Percentiles rank a stretch among this genome's conserved stretches.
Evolutionary conservation across 2,888 invertebrate species (phyloP).

Genomic region (Psococerastis gibbosa): DNA sequence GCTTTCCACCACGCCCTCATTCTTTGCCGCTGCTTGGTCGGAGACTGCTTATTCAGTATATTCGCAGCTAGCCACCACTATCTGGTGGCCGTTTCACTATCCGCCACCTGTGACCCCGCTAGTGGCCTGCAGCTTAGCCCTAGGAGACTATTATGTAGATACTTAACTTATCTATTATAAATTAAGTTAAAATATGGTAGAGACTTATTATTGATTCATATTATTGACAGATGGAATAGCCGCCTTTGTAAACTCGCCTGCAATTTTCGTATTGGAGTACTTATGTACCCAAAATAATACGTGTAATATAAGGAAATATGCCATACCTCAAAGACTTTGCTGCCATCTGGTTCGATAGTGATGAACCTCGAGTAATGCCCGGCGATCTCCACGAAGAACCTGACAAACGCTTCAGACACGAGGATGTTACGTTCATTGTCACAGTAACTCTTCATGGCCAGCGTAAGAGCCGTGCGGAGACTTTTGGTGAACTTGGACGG

Average conservation of each 20-base stretch:
- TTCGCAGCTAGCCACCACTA: too few relatives aligned
- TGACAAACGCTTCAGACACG: conserved; percentile 57
- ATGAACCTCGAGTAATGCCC: conserved; percentile 47
- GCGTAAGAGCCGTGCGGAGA: conserved; percentile 36
- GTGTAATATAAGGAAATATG: conserved; percentile 8
- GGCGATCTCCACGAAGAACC: conserved; percentile 57
- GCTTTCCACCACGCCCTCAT: too few relatives aligned
- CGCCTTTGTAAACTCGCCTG: conserved; percentile 1
- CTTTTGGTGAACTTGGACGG: conserved; percentile 49
- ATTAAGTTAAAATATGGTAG: too few relatives aligned
- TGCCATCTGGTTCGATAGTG: conserved; percentile 21
- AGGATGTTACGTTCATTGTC: conserved; percentile 45
- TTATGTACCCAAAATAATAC: conserved; percentile 2
- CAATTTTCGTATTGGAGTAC: conserved; percentile 7
- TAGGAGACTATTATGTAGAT: too few relatives aligned
- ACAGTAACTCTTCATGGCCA: conserved; percentile 26
- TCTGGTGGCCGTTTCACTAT: too few relatives aligned
- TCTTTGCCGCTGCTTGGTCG: too few relatives aligned
- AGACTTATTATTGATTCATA: conserved; percentile 10
- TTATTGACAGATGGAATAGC: background rate
- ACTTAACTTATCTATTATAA: too few relatives aligned
- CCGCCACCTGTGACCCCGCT: too few relatives aligned
- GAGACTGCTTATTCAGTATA: too few relatives aligned
- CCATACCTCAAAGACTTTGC: conserved; percentile 11
- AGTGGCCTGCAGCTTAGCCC: too few relatives aligned